Conservation (phyloP, 1,140 invertebrate genomes). For the Vanessa atalanta region DNA sequence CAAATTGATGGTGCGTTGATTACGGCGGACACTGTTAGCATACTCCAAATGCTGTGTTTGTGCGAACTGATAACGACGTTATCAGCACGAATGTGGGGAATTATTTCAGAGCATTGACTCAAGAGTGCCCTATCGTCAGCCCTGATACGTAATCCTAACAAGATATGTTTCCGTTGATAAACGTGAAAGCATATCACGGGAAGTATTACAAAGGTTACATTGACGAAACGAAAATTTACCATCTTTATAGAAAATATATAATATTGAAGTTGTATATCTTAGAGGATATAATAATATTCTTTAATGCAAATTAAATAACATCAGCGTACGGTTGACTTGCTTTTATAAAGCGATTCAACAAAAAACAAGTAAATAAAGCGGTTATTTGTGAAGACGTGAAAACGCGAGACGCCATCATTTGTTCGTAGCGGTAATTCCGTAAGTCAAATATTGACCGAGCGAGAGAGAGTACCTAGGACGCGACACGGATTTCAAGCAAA, state of each 20-base stretch:
- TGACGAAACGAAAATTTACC: neutral
- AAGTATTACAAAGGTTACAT: conserved; percentile 3
- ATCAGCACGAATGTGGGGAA: conserved; percentile 62
- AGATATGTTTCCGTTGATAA: conserved; percentile 46
- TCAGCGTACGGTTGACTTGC: neutral
- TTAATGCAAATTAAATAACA: no score
- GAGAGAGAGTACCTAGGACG: conserved; percentile 59
- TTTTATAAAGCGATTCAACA: conserved; percentile 15
- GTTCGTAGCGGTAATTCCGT: conserved; percentile 74
- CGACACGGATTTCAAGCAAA: conserved; percentile 77
- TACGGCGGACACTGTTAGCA: conserved; percentile 67
- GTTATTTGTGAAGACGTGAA: conserved; percentile 37
- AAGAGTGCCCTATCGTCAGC: conserved; percentile 60
- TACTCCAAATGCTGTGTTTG: conserved; percentile 74
- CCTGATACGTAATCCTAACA: conserved; percentile 53
- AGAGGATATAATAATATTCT: no score
- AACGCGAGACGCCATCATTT: conserved; percentile 60
- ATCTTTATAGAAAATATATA: no score
- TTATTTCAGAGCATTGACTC: conserved; percentile 72
- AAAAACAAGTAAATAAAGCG: conserved; percentile 36
- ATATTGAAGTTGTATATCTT: no score
- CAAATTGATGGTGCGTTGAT: conserved; percentile 56
- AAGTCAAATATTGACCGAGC: conserved; percentile 73
- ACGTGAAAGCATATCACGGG: neutral
- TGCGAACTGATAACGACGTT: conserved; percentile 60